Evolutionary conservation across 2,797 vertebrate genomes (phyloP).

Genomic region (Coregonus ussuriensis): DNA sequence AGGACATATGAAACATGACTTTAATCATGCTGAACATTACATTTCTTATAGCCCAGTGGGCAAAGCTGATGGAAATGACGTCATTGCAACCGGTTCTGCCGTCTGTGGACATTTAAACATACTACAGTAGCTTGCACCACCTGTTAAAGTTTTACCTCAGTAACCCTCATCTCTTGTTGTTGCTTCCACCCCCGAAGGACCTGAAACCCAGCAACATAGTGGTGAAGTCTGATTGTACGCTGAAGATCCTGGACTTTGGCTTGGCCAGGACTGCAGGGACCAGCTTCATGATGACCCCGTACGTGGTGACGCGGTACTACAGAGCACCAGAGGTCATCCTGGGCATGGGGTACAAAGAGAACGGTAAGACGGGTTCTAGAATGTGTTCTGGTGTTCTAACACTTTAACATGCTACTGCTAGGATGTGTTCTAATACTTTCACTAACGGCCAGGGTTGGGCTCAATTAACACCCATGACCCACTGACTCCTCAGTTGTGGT

Average conservation of each 20-base stretch:
- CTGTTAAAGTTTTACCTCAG: background rate
- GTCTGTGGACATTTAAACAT: background rate
- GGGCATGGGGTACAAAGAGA: slow-evolving; percentile 99
- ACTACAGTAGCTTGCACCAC: background rate
- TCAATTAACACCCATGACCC: too few species aligned
- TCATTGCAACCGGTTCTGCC: background rate
- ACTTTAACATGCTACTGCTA: background rate
- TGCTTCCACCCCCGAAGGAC: slow-evolving; percentile 75
- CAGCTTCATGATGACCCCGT: slow-evolving; percentile 99
- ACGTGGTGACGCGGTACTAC: slow-evolving; percentile 99
- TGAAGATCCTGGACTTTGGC: slow-evolving; percentile 98
- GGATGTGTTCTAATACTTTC: background rate
- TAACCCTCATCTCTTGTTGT: slow-evolving; percentile 10
- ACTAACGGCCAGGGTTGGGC: too few species aligned
- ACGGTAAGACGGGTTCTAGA: slow-evolving; percentile 80
- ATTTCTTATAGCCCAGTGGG: background rate
- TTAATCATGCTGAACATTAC: background rate
- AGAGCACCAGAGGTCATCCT: slow-evolving; percentile 98
- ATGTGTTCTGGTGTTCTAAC: background rate
- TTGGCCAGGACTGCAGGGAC: slow-evolving; percentile 97
- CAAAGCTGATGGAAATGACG: background rate
- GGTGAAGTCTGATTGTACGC: slow-evolving; percentile 97
- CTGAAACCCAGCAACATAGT: slow-evolving; percentile 99
- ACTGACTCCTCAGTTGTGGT: too few species aligned
- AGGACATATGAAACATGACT: too few species aligned